Conservation (phyloP, 2,888 invertebrate genomes). For the Callyntrura guangdongensis region DNA sequence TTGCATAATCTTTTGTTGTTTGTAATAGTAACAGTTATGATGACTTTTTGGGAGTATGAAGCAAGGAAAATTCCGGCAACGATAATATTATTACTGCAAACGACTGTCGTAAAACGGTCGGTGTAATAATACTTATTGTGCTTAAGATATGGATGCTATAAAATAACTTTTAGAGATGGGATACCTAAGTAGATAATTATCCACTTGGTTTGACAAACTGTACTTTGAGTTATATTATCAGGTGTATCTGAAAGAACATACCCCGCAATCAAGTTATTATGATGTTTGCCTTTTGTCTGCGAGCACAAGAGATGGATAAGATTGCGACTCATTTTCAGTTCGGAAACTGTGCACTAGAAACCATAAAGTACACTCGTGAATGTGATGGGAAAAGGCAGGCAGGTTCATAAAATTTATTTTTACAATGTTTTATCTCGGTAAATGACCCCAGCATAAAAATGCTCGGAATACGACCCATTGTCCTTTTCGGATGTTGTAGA, state of each 20-base stretch:
- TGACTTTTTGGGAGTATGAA: not conserved
- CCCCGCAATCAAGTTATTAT: constrained; percentile 26
- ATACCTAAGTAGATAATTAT: constrained; percentile 34
- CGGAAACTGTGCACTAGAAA: not conserved
- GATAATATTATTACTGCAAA: not conserved
- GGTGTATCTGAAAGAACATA: too few species aligned
- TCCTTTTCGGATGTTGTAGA: constrained; percentile 14
- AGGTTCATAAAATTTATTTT: constrained; percentile 70
- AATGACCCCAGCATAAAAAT: constrained; percentile 64
- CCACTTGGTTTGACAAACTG: constrained; percentile 47
- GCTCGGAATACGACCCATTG: constrained; percentile 36
- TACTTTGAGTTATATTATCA: not conserved
- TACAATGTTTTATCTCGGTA: constrained; percentile 68
- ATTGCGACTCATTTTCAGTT: not conserved
- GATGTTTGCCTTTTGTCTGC: not conserved
- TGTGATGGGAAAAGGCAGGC: not conserved
- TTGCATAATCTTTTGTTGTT: not conserved
- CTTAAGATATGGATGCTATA: constrained; percentile 27
- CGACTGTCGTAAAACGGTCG: constrained; percentile 1
- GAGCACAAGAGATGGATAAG: not conserved
- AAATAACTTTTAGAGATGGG: constrained; percentile 8
- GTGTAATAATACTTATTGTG: not conserved
- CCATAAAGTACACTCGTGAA: not conserved
- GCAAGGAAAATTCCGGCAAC: not conserved
- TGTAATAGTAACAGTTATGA: not conserved